Evolutionary conservation across 2,113 vertebrate species (phyloP).

Genomic region (Bambusicola thoracicus): DNA sequence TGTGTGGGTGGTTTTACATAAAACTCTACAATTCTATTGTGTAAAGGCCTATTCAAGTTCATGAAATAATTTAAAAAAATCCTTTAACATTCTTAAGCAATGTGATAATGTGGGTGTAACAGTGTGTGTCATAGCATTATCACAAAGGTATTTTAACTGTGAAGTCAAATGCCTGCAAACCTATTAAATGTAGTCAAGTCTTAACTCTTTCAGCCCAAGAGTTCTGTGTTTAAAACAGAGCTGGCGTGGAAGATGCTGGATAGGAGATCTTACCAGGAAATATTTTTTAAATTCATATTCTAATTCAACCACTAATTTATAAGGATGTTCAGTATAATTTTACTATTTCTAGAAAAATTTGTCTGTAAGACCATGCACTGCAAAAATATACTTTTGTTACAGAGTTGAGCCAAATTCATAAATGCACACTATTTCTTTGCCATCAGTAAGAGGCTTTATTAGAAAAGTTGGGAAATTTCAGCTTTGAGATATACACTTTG

Average conservation of each 20-base stretch:
- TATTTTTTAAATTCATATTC: background rate
- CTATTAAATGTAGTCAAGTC: background rate
- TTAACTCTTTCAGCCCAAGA: background rate
- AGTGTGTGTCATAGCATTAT: background rate
- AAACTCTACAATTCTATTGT: background rate
- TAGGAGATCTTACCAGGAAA: background rate
- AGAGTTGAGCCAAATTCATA: background rate
- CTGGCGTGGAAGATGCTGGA: background rate
- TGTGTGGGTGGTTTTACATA: background rate
- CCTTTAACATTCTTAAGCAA: background rate
- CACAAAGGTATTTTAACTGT: background rate
- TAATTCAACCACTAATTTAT: background rate
- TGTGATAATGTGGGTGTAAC: slow-evolving; percentile 21
- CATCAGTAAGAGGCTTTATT: background rate
- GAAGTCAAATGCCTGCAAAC: slow-evolving; percentile 34
- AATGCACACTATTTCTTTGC: background rate
- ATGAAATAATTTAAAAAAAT: slow-evolving; percentile 12
- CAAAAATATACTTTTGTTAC: background rate
- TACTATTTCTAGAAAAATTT: background rate
- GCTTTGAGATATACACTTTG: background rate
- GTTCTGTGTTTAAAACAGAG: slow-evolving; percentile 26
- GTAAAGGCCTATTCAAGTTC: background rate
- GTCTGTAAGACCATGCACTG: background rate
- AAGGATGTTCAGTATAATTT: background rate
- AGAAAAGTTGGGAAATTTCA: background rate